Evolutionary conservation across 2,888 invertebrate species (phyloP).

Genomic region (Melikaiella ostensackeni): DNA sequence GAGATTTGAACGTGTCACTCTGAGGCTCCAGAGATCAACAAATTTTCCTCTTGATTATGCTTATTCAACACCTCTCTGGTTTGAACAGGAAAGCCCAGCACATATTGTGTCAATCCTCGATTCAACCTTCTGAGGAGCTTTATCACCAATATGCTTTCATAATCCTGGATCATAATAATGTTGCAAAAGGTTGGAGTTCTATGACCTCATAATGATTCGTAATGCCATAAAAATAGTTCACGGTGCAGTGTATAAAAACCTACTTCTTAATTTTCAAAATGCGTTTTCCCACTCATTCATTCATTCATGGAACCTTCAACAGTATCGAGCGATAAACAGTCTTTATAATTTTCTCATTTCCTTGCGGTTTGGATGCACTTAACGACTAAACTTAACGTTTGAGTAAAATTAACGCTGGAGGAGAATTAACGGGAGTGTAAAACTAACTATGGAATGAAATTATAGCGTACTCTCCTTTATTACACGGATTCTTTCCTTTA

Average conservation of each 20-base stretch:
- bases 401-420: slow-evolving; percentile 3
- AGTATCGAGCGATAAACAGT: neutral
- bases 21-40: slow-evolving; percentile 11
- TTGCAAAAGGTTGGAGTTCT: neutral
- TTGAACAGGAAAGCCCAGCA: neutral
- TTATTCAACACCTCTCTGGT: slow-evolving; percentile 8
- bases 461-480: neutral
- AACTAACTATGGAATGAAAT: slow-evolving; percentile 15
- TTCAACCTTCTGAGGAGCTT: too few relatives aligned
- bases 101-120: too few relatives aligned
- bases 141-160: neutral
- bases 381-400: neutral
- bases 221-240: neutral
- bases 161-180: neutral
- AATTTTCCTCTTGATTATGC: slow-evolving; percentile 25
- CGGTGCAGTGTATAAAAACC: neutral
- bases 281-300: neutral
- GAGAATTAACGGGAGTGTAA: neutral
- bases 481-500: too few relatives aligned
- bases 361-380: slow-evolving; percentile 2
- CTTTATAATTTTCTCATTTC: slow-evolving; percentile 14
- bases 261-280: neutral
- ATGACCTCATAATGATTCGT: neutral
- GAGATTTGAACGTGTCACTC: slow-evolving; percentile 1
- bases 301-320: neutral